phyloP scores from a whole-genome alignment of 2,797 vertebrate species.

The Hylomyscus alleni region DNA sequence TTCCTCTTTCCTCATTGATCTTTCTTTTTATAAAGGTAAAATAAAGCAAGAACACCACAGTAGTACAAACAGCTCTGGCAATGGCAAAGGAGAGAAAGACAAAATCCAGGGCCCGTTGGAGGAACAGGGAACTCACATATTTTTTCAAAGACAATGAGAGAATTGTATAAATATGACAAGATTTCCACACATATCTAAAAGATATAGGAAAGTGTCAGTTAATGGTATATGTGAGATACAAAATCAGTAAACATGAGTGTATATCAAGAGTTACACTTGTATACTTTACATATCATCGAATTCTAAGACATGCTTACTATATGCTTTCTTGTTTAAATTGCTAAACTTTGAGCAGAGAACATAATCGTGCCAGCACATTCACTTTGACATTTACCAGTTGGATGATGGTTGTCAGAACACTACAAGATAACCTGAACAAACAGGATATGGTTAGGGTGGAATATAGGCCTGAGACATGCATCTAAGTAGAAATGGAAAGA shows the following conservation, averaged over 20 bases:
- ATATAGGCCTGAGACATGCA: not conserved
- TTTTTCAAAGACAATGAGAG: not conserved
- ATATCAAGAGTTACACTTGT: not conserved
- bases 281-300: not conserved
- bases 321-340: slow-evolving; percentile 9
- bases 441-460: not conserved
- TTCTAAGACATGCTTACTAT: not conserved
- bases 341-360: slow-evolving; percentile 16
- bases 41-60: not conserved
- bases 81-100: not conserved
- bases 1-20: not conserved
- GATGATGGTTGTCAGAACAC: not conserved
- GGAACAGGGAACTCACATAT: not conserved
- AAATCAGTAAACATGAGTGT: not conserved
- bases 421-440: not conserved
- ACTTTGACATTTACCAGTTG: not conserved
- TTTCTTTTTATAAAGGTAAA: not conserved
- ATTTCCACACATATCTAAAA: not conserved
- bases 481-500: not conserved
- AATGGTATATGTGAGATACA: not conserved
- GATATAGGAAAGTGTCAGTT: not conserved
- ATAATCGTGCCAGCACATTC: not conserved
- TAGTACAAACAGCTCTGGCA: not conserved
- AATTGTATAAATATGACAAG: not conserved
- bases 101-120: not conserved